Percentiles rank a stretch among this genome's conserved stretches.
Conservation (phyloP, 37 sponge, comb jelly and placozoan species). For the Aplysina aerophoba region DNA sequence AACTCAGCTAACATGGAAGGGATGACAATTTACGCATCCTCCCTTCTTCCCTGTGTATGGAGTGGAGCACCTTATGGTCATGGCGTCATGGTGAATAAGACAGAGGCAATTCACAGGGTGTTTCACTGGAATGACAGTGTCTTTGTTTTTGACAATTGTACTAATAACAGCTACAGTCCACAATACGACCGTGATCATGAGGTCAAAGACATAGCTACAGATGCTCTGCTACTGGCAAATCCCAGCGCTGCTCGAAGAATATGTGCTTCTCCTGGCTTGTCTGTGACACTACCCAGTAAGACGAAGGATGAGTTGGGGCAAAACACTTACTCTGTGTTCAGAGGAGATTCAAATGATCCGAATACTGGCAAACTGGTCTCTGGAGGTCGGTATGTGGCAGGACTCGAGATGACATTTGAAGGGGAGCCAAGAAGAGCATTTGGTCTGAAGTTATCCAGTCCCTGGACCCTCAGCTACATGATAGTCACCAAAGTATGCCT, state of each 20-base stretch:
- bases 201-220: not conserved
- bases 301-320: slow-evolving; percentile 1
- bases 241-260: not conserved
- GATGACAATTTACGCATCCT: not conserved
- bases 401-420: not conserved
- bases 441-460: slow-evolving; percentile 5
- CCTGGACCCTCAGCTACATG: slow-evolving; percentile 23
- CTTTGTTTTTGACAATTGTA: not conserved
- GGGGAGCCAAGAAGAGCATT: not conserved
- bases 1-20: slow-evolving; percentile 24
- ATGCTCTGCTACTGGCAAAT: not conserved
- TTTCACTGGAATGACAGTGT: too few relatives aligned
- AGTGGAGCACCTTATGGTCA: slow-evolving; percentile 13
- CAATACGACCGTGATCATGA: not conserved
- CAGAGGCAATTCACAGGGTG: not conserved
- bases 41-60: slow-evolving; percentile 20
- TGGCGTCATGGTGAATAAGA: not conserved
- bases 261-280: not conserved
- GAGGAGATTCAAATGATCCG: not conserved
- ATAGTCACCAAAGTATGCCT: not conserved
- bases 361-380: not conserved
- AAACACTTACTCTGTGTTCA: slow-evolving; percentile 4
- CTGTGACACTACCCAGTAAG: not conserved
- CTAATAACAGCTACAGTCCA: not conserved
- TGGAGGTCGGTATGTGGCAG: not conserved